These are phyloP conservation scores for Junonia oenone DNA, from an alignment of 2,888 invertebrate species.

Conservation along the genomic window DNA sequence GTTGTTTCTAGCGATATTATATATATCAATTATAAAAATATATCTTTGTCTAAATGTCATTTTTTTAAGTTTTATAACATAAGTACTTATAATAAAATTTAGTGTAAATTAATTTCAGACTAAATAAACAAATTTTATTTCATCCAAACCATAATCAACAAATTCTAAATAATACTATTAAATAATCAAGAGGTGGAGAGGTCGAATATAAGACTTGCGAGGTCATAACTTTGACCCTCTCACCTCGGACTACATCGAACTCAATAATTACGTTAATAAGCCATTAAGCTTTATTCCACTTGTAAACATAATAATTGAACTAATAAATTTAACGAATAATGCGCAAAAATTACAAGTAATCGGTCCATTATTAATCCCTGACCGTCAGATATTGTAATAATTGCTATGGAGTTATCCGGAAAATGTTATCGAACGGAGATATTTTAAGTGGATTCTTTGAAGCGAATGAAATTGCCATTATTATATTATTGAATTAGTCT, in stretches of 20 bases:
- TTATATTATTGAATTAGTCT: constrained; percentile 53
- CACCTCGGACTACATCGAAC: not conserved
- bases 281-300: not conserved
- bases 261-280: not conserved
- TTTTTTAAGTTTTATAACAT: no score
- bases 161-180: not conserved
- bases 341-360: not conserved
- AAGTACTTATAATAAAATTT: not conserved
- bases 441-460: constrained; percentile 27
- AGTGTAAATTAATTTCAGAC: no score
- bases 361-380: constrained; percentile 4
- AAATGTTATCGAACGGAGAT: constrained; percentile 18
- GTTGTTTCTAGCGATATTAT: not conserved
- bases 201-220: not conserved
- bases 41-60: no score
- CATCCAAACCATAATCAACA: not conserved
- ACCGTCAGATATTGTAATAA: constrained; percentile 19
- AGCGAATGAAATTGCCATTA: constrained; percentile 33
- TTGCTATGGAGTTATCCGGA: constrained; percentile 19
- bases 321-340: not conserved
- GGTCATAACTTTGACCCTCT: not conserved
- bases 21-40: no score
- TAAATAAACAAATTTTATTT: not conserved
- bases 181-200: not conserved
- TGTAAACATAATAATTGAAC: not conserved